A percentile compares a stretch with the other conserved stretches of the same genome.
Conservation (phyloP, 2,113 vertebrate species). For the Bufo gargarizans region DNA sequence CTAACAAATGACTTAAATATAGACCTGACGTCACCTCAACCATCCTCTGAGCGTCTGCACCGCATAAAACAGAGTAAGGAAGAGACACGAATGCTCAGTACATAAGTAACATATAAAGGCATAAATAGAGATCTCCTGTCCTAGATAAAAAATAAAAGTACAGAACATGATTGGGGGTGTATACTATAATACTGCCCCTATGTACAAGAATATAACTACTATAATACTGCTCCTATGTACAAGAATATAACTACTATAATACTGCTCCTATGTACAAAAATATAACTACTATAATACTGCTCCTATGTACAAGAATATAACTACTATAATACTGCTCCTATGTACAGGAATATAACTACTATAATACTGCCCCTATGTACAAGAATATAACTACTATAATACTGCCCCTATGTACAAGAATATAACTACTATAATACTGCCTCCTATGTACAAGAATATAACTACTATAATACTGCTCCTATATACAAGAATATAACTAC, state of each 20-base stretch:
- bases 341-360: background rate
- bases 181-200: no score
- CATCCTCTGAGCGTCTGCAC: background rate
- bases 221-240: no score
- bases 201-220: no score
- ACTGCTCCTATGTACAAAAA: no score
- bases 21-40: background rate
- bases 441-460: background rate
- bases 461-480: background rate
- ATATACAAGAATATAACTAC: background rate
- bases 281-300: no score
- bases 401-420: background rate
- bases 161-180: no score
- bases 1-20: background rate
- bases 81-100: background rate
- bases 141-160: no score
- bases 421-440: slow-evolving; percentile 6
- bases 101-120: no score
- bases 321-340: background rate
- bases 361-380: background rate
- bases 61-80: background rate
- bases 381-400: slow-evolving; percentile 10
- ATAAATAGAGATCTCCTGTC: no score
- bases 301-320: no score
- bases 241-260: no score